Base-by-base conservation (phyloP, 2,888 invertebrate species). In the Lasioglossum calceatum region DNA sequence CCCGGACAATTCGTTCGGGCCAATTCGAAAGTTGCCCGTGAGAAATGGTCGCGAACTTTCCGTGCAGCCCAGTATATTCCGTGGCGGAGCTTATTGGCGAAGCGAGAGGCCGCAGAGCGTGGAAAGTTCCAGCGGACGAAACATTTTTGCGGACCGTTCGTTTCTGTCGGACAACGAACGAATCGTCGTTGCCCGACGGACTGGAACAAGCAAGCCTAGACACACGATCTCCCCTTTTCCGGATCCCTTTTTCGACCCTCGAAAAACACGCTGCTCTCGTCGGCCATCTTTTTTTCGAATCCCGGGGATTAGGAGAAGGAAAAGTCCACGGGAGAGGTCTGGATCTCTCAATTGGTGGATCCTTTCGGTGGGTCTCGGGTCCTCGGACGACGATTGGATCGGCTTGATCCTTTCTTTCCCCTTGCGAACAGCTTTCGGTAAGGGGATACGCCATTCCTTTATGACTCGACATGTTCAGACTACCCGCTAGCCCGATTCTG, bases 341-440 rank as follows among this genome's bases (percentile, higher is more conserved):
- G 71, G 73, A 73, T 73, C 73, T 32, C 73, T 73, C 73, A 27
- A 73, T 73, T 27, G 73, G 27, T 47, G 27, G 73, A 73, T 70
- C 70, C 39, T 70, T 10, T 19, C 19, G 23, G 70, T 39, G 5
- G 23, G 32, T 36, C 8, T 39, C 70, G 23, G 23, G 32, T 73
- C 47, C 44, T 47, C 27, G 36, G 23, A 36, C 70, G 8, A 19
- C 47, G 32, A 47, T 72, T 72, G 71, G 75, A 58, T 76, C 27
- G 12, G 8, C 16, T 14, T 36, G 75, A 75, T 58, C n/a, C 75
- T 75, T 75, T n/a, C 39, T 58, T 58, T 42, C 0, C 42, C 58
- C 39, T 4, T 19, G 54, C 39, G 36, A 39, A 27, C 16, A 76
- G 61, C 27, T 27, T 64, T 76, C 61, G 19, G 27, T 61, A 16